phyloP scores from a whole-genome alignment of 2,888 invertebrate genomes.

The Geophilus truncorum region DNA sequence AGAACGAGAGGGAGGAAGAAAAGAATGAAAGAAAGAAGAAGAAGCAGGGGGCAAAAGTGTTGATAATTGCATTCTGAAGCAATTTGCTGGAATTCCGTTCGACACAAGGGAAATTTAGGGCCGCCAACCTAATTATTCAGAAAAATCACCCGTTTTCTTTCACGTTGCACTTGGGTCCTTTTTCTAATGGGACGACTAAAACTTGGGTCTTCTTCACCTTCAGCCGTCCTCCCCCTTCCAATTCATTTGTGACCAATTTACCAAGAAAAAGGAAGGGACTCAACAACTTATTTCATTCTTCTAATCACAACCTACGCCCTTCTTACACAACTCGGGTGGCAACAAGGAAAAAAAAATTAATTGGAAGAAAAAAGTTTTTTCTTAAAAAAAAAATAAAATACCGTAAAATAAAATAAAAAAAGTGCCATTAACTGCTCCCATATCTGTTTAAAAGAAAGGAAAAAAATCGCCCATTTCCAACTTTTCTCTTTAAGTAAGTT shows the following conservation, averaged over 20 bases:
- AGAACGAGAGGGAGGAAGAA: too few relatives aligned
- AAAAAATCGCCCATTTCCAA: neutral
- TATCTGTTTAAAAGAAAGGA: neutral
- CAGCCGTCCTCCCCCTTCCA: neutral
- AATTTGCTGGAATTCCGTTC: neutral
- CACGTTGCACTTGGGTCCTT: neutral
- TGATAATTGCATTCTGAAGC: neutral
- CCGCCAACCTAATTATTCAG: neutral
- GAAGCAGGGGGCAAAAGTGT: neutral
- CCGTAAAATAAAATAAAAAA: too few relatives aligned
- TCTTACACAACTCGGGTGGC: neutral
- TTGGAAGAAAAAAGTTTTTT: neutral
- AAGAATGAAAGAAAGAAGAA: neutral
- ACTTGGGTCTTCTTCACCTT: too few relatives aligned
- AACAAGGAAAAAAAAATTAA: neutral
- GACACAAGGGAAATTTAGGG: neutral
- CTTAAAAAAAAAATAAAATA: too few relatives aligned
- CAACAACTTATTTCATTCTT: neutral
- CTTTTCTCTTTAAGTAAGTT: neutral
- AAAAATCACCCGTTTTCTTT: neutral
- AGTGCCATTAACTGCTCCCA: neutral
- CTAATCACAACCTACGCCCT: neutral
- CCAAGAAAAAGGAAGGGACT: neutral
- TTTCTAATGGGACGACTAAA: neutral
- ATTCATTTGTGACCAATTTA: neutral